Base-by-base conservation (phyloP, 2,113 vertebrate genomes). In the Murina feae region DNA sequence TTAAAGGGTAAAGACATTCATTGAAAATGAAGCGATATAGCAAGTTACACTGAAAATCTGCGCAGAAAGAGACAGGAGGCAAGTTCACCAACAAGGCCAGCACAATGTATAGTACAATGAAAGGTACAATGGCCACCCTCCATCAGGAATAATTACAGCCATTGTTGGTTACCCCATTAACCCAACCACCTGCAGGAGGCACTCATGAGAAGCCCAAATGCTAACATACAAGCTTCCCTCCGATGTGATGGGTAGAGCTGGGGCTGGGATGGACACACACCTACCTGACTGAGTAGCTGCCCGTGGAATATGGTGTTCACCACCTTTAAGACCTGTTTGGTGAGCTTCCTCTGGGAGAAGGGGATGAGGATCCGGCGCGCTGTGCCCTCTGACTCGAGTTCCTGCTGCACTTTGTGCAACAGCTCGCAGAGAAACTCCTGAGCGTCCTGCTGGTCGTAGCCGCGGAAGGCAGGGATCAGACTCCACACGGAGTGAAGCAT, bases 401-500 rank as follows among this genome's bases (percentile, higher is more conserved):
- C 99, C 98, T 99, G 99, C 98, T 99, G 99, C 65, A 99, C 99
- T 94, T 99, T 99, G 97, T 99, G 99, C 97, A 99, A 96, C 74
- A 99, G 98, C 98, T 99, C 99, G 0, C 99, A 99, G 75, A 99
- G 98, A 93, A 99, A 99, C 97, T 99, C 99, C 99, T 99, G 99
- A 32, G 99, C 99, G 0, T 99, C 99, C 98, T 99, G 99, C 98
- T 99, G 99, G 97, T 99, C 99, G 0, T 99, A 99, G 21, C 99
- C 99, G 0, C 99, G 99, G 96, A 99, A 99, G 0, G 99, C 99
- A 0, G 99, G 99, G 97, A 99, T 99, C 91, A 99, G 98, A 97
- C 99, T 99, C 99, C 99, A 99, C 95, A 99, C 99, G 0, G 99
- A 99, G 98, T 99, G 99, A 96, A 99, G 98, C 99, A 99, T 99